Conservation (phyloP, 2,113 vertebrate species). For the Chaenogobius annularis region DNA sequence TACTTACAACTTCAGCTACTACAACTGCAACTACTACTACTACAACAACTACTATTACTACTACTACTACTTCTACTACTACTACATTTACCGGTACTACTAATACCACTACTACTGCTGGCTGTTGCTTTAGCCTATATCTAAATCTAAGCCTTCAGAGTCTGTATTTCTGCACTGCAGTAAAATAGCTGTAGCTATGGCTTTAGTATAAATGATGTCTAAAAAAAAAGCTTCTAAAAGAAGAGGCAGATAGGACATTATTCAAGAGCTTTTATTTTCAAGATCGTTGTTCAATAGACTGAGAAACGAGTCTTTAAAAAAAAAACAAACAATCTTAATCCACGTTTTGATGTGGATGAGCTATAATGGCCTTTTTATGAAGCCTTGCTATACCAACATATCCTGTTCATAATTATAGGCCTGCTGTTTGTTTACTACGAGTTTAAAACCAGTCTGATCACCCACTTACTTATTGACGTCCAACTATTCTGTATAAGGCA, state of each 20-base stretch:
- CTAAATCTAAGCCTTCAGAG: no score
- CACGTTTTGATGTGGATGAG: conserved; percentile 15
- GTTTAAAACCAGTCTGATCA: neutral
- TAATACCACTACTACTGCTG: no score
- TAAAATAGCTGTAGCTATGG: no score
- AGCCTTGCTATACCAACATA: neutral
- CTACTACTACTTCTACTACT: no score
- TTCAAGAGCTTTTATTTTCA: neutral
- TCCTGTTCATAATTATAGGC: neutral
- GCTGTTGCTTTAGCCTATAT: no score
- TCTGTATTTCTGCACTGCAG: no score
- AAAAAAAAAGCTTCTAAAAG: neutral
- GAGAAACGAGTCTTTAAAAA: neutral
- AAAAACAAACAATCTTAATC: neutral
- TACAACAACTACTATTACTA: no score
- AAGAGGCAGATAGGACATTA: neutral
- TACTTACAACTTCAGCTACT: no score
- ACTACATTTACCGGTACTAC: no score
- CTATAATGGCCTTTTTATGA: neutral
- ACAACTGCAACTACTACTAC: no score
- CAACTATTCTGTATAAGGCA: neutral
- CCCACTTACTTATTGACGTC: neutral
- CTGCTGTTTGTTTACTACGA: neutral
- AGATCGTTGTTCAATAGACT: neutral
- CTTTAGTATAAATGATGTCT: no score